Evolutionary conservation across 35 echinoderm and acorn worm genomes (phyloP).

Genomic region (Apostichopus californicus): DNA sequence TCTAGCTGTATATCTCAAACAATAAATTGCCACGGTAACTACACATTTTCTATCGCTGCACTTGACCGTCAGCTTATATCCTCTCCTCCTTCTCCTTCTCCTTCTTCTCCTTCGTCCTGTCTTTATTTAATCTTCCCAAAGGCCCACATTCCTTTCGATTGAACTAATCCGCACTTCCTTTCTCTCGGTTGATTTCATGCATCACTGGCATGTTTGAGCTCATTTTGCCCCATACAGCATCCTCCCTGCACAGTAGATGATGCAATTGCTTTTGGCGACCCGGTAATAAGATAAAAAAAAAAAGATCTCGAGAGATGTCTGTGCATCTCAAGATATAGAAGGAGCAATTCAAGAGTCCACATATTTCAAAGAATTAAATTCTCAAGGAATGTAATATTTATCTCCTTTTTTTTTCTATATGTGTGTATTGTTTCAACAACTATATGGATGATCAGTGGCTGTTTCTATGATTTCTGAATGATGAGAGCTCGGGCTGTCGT

Average conservation of each 20-base stretch:
- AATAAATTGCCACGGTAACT: too few relatives aligned
- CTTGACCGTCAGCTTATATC: background rate
- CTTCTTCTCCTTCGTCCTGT: too few relatives aligned
- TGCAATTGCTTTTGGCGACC: conserved; percentile 19
- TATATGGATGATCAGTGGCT: too few relatives aligned
- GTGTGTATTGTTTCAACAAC: too few relatives aligned
- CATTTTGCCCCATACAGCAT: background rate
- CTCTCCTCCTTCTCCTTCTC: background rate
- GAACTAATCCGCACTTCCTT: conserved; percentile 36
- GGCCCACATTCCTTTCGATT: conserved; percentile 22
- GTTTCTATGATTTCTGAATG: too few relatives aligned
- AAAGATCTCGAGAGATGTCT: background rate
- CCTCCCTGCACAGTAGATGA: background rate
- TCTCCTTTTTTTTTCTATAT: too few relatives aligned
- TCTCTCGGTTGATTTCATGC: background rate
- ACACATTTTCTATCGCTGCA: background rate
- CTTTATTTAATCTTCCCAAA: conserved; percentile 1
- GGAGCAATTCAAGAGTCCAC: too few relatives aligned
- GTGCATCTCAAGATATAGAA: background rate
- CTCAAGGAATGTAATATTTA: too few relatives aligned
- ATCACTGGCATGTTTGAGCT: conserved; percentile 28
- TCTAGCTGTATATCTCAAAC: too few relatives aligned
- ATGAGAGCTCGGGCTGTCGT: too few relatives aligned
- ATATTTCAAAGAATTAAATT: too few relatives aligned
- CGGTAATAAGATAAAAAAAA: background rate